Evolutionary conservation across 2,888 invertebrate genomes (phyloP), one percentile per base, ranked within the genome.

Genomic region (Dynastes hyllus): DNA sequence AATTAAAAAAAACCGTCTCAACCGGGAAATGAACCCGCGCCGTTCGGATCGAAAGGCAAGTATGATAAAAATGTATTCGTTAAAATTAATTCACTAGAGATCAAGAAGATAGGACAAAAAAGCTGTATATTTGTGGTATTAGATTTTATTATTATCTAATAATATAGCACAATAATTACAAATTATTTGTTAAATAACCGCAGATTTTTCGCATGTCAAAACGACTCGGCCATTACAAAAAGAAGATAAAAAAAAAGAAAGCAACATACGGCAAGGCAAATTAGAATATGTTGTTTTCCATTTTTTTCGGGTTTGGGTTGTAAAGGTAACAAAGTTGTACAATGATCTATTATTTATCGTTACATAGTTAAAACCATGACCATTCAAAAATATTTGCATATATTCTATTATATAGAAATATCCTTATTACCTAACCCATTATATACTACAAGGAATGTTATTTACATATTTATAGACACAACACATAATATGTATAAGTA

Each of bases 161-260:
- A 84, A 84, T 86, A 86, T 86, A 86, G 85, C 85, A 86, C 86
- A 85, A 79, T 85, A 85, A 84, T 84, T 86, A 86, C 85, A 85
- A 77, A 83, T 81, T 81, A 81, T 79, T 83, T 84, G 83, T 85
- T 85, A 83, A 83, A 78, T 63, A 66, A 63, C 80, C 76, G 78
- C 27, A 75, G 73, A 27, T 75, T 75, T 32, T 61, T 22, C 61
- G 73, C 73, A 58, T 61, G 61, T 61, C 40, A 58, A 75, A 50
- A 55, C 29, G 32, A 71, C n/a, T n/a, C n/a, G n/a, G n/a, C n/a
- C 66, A 22, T 16, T 58, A 27, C 22, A 71, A 22, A 75, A 61
- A 61, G 58, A 50, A 40, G 45, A 45, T 29, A 61, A 61, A 40
- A 16, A 6, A 58, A 75, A 45, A 61, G 45, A 75, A 37, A 75